These are phyloP conservation scores for Octodonta nipae DNA, from an alignment of 2,888 invertebrate species.

Conservation along the genomic window DNA sequence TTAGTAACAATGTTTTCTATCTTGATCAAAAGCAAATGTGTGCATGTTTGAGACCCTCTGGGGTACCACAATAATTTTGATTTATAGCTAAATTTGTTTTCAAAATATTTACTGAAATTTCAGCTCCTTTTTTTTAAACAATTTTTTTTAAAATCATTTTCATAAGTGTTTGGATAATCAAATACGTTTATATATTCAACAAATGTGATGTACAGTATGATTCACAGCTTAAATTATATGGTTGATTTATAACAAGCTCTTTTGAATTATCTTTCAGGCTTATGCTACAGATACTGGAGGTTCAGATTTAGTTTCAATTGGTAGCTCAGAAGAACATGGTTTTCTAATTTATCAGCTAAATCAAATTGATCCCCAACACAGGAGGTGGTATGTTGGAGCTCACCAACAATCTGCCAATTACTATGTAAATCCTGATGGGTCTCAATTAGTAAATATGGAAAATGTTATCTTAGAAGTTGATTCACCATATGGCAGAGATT, in stretches of 20 bases:
- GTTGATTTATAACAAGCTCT: neutral
- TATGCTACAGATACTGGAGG: conserved; percentile 34
- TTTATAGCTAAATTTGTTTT: too few species aligned
- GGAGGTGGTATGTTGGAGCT: conserved; percentile 76
- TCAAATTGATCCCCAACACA: conserved; percentile 69
- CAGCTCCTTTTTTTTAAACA: neutral
- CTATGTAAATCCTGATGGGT: conserved; percentile 80
- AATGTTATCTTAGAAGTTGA: conserved; percentile 60
- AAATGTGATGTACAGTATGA: neutral
- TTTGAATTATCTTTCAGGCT: conserved; percentile 8
- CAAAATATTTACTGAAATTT: too few species aligned
- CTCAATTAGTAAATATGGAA: conserved; percentile 62
- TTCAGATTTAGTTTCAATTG: conserved; percentile 67
- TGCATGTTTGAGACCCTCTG: too few species aligned
- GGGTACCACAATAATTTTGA: too few species aligned
- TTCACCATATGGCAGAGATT: conserved; percentile 49
- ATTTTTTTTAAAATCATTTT: neutral
- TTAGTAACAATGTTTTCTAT: too few species aligned
- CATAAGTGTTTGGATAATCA: neutral
- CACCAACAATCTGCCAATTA: conserved; percentile 58
- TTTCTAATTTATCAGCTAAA: conserved; percentile 74
- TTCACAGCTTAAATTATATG: neutral
- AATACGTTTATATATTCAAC: neutral
- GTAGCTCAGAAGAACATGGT: conserved; percentile 72
- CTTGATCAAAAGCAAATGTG: too few species aligned